phyloP scores from a whole-genome alignment of 2,888 invertebrate species.

The Drosophila ochracea region DNA sequence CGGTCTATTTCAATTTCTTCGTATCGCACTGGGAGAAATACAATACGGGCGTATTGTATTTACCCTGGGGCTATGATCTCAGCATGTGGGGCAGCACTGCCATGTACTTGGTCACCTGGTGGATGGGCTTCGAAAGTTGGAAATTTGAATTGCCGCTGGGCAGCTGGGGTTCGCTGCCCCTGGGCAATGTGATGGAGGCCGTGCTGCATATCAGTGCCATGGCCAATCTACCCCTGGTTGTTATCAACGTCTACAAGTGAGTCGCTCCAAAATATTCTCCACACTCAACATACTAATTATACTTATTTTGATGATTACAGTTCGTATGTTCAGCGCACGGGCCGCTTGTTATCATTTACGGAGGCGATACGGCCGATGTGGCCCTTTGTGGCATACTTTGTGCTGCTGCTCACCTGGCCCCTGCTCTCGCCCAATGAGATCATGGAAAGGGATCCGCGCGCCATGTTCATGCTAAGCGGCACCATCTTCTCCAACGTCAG shows the following conservation, averaged over 20 bases:
- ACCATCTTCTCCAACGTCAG: slow-evolving; percentile 99
- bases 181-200: slow-evolving; percentile 93
- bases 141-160: slow-evolving; percentile 91
- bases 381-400: slow-evolving; percentile 91
- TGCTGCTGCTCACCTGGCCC: slow-evolving; percentile 93
- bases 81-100: slow-evolving; percentile 93
- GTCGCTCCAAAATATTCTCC: slow-evolving; percentile 76
- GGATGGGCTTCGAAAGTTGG: slow-evolving; percentile 93
- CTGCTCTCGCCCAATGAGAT: slow-evolving; percentile 92
- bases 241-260: slow-evolving; percentile 96
- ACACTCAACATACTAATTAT: neutral
- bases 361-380: slow-evolving; percentile 96
- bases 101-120: slow-evolving; percentile 87
- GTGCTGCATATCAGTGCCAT: slow-evolving; percentile 94
- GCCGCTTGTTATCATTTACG: slow-evolving; percentile 91
- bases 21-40: slow-evolving; percentile 99
- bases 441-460: slow-evolving; percentile 92
- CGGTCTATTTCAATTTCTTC: slow-evolving; percentile 97
- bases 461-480: slow-evolving; percentile 95
- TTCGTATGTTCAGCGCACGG: slow-evolving; percentile 94
- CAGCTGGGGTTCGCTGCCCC: slow-evolving; percentile 86
- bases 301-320: slow-evolving; percentile 85
- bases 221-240: slow-evolving; percentile 94
- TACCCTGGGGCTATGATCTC: slow-evolving; percentile 99
- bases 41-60: slow-evolving; percentile 96